phyloP scores from a whole-genome alignment of 2,888 invertebrate genomes.

The Hemaris fuciformis region DNA sequence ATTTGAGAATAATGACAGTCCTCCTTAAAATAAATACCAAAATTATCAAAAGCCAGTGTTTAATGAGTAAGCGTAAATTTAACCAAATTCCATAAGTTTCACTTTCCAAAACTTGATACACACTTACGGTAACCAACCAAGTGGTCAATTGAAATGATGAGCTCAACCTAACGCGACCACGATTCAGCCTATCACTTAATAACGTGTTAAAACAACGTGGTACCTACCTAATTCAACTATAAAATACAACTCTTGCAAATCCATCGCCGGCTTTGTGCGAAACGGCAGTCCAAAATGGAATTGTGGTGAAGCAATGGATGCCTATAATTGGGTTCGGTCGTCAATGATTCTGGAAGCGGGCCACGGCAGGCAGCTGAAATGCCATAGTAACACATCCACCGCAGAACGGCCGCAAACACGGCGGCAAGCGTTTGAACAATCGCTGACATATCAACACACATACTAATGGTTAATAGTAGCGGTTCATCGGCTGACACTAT shows the following conservation, averaged over 20 bases:
- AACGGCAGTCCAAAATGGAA: no score
- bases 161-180: constrained; percentile 32
- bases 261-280: constrained; percentile 20
- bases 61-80: neutral
- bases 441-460: constrained; percentile 55
- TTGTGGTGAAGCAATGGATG: neutral
- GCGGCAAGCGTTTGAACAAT: constrained; percentile 59
- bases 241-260: neutral
- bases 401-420: constrained; percentile 61
- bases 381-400: constrained; percentile 60
- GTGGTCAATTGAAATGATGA: constrained; percentile 30
- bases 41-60: no score
- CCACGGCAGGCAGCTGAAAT: constrained; percentile 46
- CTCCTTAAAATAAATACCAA: no score
- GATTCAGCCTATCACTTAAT: constrained; percentile 38
- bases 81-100: neutral
- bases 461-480: constrained; percentile 39
- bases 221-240: constrained; percentile 17
- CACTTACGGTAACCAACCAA: constrained; percentile 10
- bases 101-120: constrained; percentile 23
- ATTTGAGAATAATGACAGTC: no score
- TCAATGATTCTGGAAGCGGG: constrained; percentile 3
- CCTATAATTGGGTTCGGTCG: neutral
- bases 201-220: constrained; percentile 28
- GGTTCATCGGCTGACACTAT: constrained; percentile 36